Conservation (phyloP, 2,888 invertebrate species). For the Arctia plantaginis region DNA sequence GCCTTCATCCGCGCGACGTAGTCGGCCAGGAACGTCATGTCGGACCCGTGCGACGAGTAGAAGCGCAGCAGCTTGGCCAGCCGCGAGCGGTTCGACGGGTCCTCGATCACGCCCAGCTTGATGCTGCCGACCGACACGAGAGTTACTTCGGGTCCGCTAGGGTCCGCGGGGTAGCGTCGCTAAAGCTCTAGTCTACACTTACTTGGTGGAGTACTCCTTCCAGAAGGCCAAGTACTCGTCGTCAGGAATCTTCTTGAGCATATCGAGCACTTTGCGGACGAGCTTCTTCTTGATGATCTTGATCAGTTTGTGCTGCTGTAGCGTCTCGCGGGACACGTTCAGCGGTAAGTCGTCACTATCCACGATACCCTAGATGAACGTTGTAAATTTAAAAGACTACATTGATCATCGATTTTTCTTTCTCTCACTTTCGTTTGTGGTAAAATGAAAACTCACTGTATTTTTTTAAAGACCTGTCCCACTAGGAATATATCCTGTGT, state of each 20-base stretch:
- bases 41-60: conserved; percentile 90
- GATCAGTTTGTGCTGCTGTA: conserved; percentile 99
- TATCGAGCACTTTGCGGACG: conserved; percentile 98
- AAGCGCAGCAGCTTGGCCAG: conserved; percentile 98
- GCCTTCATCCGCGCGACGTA: conserved; percentile 98
- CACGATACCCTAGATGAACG: conserved; percentile 93
- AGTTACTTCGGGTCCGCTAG: background rate
- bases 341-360: conserved; percentile 99
- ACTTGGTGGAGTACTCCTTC: conserved; percentile 99
- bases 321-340: conserved; percentile 98
- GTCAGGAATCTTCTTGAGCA: conserved; percentile 98
- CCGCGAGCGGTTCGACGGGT: conserved; percentile 97
- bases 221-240: conserved; percentile 97
- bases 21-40: conserved; percentile 92
- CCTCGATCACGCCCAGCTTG: conserved; percentile 98
- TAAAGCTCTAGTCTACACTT: conserved; percentile 58
- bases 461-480: too few species aligned
- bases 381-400: background rate
- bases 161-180: background rate
- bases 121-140: conserved; percentile 83
- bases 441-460: too few species aligned
- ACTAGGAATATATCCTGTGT: too few species aligned
- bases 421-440: conserved; percentile 78
- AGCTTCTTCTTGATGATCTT: conserved; percentile 99
- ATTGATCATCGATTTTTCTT: too few species aligned